Evolutionary conservation across 2,888 invertebrate species (phyloP), one percentile per base, ranked within the genome.

Genomic region (Scaptomyza polygonia): DNA sequence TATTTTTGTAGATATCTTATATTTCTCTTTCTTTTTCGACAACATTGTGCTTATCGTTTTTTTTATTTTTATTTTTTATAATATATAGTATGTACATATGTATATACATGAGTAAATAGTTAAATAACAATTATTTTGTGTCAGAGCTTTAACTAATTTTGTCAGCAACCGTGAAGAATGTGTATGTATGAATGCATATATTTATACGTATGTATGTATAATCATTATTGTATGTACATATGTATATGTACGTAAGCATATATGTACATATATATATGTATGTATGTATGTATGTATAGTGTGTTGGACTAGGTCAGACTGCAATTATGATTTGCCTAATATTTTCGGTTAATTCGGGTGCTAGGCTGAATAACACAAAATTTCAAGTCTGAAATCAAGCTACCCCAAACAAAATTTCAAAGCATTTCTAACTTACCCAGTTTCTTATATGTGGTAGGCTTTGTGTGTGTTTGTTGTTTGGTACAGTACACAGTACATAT

Each of bases 271-370:
- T 40, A 14, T 42, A n/a, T n/a, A n/a, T n/a, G n/a, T 21, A 53
- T 47, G 14, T 12, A 61, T 12, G 30, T 59, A 32, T 14, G 5
- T 56, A 48, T 56, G 18, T 16, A 14, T 39, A 27, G n/a, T 27
- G 43, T 45, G 27, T 43, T 16, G 39, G 45, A 64, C 52, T 52
- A 64, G 65, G 32, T 53, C 45, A 64, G 52, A 51, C 52, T 45
- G 32, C 32, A 61, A 43, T 30, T 43, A 36, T 29, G 12, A 14
- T 48, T 59, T 16, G n/a, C 45, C 18, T 39, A 14, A 25, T 43
- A 27, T 39, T 25, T 25, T n/a, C 9, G 9, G 5, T 34, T 25
- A 25, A 12, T 54, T 54, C 34, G 34, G 16, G 36, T 48, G 25
- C 47, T 54, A n/a, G 32, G n/a, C 30, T 44, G 29, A 43, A 30